Evolutionary conservation across 2,113 vertebrate species (phyloP), one percentile per base, ranked within the genome.

Genomic region (Ptilorrhoa leucosticta): DNA sequence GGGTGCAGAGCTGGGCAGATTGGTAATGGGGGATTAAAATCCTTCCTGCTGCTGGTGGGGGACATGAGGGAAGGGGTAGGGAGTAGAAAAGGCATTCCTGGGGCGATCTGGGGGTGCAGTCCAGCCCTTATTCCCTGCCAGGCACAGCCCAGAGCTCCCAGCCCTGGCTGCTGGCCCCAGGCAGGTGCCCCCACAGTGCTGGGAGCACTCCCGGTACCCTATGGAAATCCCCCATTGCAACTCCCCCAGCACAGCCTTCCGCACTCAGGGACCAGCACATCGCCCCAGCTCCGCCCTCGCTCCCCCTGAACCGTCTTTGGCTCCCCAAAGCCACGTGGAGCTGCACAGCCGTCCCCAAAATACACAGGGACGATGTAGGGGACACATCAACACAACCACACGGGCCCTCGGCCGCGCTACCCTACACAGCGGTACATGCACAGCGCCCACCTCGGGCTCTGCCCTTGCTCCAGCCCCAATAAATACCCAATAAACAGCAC

Each of bases 351-450:
- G 1, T 83, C 90, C 92, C 84, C 53, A 48, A 51, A 95, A 80
- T 8, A 28, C 80, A 30, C 10, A 26, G 65, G 87, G 58, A 63
- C 2, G 1, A 31, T 24, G 45, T 3, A 35, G 69, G 26, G 42
- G 7, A 31, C 30, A 94, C 64, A 71, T 76, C 53, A 56, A 91
- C 94, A 94, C 77, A 95, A 89, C 87, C 92, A 91, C 92, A 69
- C 27, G 1, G 37, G 83, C 93, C 89, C 79, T 76, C 0, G 26
- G 82, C 91, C 65, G 0, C 7, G 21, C 94, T 94, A 94, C 72
- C 92, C 94, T 72, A 92, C 87, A 68, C 92, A 93, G 95, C 15
- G 0, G 68, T 56, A 93, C 90, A 95, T 95, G 94, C 94, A 95
- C 71, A 42, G 84, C 3, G 14, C 69, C 83, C 2, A 0, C 66